Percentiles rank a stretch among this genome's conserved stretches.
Conservation (phyloP, 2,888 invertebrate genomes). For the Tortricodes alternella region DNA sequence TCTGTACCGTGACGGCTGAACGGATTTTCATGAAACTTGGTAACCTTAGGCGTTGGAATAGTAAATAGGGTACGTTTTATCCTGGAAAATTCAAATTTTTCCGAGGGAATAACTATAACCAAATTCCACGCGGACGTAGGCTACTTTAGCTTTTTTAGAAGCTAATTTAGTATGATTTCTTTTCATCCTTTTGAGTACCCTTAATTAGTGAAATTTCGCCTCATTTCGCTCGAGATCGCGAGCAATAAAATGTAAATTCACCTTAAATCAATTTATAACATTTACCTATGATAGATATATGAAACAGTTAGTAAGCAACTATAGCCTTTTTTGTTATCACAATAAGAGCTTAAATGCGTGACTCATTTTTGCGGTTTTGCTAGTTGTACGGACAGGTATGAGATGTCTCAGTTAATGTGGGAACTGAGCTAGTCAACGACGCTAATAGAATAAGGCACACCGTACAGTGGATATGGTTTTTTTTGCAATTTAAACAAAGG, state of each 20-base stretch:
- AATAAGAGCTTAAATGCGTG: no score
- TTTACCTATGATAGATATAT: no score
- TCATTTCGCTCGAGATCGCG: slow-evolving; percentile 1
- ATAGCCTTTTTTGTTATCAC: no score
- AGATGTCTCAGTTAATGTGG: slow-evolving; percentile 66
- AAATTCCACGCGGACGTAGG: no score
- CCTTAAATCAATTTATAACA: slow-evolving; percentile 4
- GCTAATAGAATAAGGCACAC: slow-evolving; percentile 48
- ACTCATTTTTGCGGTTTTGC: no score
- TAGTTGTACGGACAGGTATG: slow-evolving; percentile 10
- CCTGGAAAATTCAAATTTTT: no score
- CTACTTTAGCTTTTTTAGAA: not conserved
- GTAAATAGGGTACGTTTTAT: no score
- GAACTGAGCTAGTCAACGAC: slow-evolving; percentile 47
- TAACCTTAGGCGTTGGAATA: no score
- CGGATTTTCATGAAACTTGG: no score
- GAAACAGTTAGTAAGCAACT: no score
- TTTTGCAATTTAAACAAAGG: not conserved
- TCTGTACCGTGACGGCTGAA: no score
- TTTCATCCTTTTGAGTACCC: not conserved
- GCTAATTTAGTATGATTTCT: not conserved
- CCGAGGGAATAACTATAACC: not conserved
- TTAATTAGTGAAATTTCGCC: slow-evolving; percentile 7
- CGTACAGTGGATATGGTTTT: slow-evolving; percentile 35
- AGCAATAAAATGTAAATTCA: slow-evolving; percentile 11